phyloP scores from a whole-genome alignment of 2,888 invertebrate species.

The Tiliacea aurago region DNA sequence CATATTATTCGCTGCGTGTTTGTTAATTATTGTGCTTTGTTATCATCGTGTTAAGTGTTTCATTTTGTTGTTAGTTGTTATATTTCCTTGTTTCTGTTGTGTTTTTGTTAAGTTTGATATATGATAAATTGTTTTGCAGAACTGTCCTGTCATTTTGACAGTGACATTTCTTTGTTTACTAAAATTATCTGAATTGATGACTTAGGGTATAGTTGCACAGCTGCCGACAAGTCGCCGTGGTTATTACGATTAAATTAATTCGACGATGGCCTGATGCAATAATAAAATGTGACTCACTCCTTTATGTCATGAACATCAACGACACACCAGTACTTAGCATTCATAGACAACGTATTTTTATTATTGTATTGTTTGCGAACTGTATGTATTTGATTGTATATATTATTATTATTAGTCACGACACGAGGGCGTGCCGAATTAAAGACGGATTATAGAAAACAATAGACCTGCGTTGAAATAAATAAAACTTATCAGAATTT shows the following conservation, averaged over 20 bases:
- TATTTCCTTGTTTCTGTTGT: too few species aligned
- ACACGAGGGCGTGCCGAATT: conserved; percentile 18
- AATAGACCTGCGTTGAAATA: conserved; percentile 7
- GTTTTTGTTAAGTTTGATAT: too few species aligned
- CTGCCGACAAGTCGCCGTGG: conserved; percentile 73
- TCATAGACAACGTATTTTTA: conserved; percentile 59
- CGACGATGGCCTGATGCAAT: conserved; percentile 77
- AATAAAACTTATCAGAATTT: background rate
- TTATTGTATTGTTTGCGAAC: conserved; percentile 61
- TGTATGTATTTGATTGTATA: conserved; percentile 44
- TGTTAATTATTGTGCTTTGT: too few species aligned
- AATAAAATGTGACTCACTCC: conserved; percentile 62
- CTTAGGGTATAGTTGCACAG: conserved; percentile 85
- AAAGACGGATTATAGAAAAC: conserved; percentile 12
- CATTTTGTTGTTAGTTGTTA: too few species aligned
- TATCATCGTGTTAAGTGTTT: too few species aligned
- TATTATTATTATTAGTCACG: conserved; percentile 19
- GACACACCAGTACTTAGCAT: conserved; percentile 57
- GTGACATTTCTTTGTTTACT: too few species aligned
- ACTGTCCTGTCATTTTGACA: too few species aligned
- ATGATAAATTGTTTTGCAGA: too few species aligned
- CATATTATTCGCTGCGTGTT: too few species aligned
- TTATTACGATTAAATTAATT: conserved; percentile 80
- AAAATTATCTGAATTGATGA: too few species aligned
- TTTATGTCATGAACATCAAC: conserved; percentile 58